Evolutionary conservation across 2,888 invertebrate species (phyloP), one percentile per base, ranked within the genome.

Genomic region (Lasioglossum pauxillum): DNA sequence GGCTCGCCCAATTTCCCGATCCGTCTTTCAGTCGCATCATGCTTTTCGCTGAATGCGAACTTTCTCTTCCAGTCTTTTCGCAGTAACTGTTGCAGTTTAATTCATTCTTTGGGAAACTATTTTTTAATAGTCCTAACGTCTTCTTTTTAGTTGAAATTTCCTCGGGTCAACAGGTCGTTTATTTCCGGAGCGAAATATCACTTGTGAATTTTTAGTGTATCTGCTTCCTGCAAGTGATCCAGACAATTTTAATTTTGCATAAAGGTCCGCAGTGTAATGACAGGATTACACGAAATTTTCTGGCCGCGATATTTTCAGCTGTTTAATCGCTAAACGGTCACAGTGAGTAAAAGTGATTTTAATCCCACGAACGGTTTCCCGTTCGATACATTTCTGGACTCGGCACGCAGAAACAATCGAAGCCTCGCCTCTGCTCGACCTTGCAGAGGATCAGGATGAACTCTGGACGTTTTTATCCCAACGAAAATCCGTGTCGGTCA

Each of bases 1-100:
- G 76, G n/a, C 19, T 67, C 67, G 46, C n/a, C 35, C 67, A n/a
- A 77, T 77, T 77, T 77, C 46, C 67, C 60, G 60, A 60, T 31
- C 60, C 27, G 60, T 27, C 60, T 60, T 27, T 5, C 14, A 16
- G 14, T 27, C 60, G 60, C 27, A 53, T 53, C 53, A 1, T 53
- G 60, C 27, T 12, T 60, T 27, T 60, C 16, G 60, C 60, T 31
- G 60, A 27, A 27, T 2, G 27, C 53, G 16, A 60, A 5, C 14
- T 27, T 60, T 60, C 27, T 27, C 60, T 60, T 60, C 14, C 27
- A 12, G 14, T 5, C 27, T 1, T 16, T 4, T 27, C 14, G 14
- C 60, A 1, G 27, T 60, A 14, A 5, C 27, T 5, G 27, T 14
- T 5, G 27, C 27, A 27, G 5, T 5, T 16, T 27, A 1, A n/a